Evolutionary conservation across 2,888 invertebrate genomes (phyloP).

Genomic region (Digitonthophagus gazella): DNA sequence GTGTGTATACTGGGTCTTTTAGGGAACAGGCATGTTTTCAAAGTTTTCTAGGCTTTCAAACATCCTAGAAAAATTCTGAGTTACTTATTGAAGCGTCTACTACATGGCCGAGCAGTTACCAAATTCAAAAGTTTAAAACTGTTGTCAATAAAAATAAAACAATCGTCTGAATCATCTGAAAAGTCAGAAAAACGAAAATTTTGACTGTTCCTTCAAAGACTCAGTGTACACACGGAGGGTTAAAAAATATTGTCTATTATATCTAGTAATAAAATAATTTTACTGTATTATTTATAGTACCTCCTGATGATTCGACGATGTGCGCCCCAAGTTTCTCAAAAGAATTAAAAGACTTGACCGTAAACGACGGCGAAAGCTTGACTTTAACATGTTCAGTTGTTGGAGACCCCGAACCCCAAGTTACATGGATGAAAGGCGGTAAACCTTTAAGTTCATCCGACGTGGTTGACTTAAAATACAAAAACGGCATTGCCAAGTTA

Average conservation of each 20-base stretch:
- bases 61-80: no score
- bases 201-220: no score
- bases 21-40: no score
- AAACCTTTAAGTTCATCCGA: slow-evolving; percentile 71
- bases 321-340: slow-evolving; percentile 82
- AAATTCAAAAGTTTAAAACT: no score
- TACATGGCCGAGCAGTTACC: no score
- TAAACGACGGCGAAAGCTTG: slow-evolving; percentile 85
- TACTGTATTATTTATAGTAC: slow-evolving; percentile 58
- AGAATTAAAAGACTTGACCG: slow-evolving; percentile 69
- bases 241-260: slow-evolving; percentile 3
- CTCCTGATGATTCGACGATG: slow-evolving; percentile 84
- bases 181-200: background rate
- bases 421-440: slow-evolving; percentile 87
- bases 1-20: no score
- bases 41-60: no score
- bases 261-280: slow-evolving; percentile 11
- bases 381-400: slow-evolving; percentile 79
- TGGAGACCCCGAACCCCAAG: slow-evolving; percentile 91
- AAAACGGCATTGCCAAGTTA: slow-evolving; percentile 82
- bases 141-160: no score
- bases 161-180: no score
- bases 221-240: no score
- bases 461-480: slow-evolving; percentile 89
- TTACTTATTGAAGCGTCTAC: no score